phyloP scores from a whole-genome alignment of 1,140 invertebrate species.

The Tetranychus cinnabarinus region DNA sequence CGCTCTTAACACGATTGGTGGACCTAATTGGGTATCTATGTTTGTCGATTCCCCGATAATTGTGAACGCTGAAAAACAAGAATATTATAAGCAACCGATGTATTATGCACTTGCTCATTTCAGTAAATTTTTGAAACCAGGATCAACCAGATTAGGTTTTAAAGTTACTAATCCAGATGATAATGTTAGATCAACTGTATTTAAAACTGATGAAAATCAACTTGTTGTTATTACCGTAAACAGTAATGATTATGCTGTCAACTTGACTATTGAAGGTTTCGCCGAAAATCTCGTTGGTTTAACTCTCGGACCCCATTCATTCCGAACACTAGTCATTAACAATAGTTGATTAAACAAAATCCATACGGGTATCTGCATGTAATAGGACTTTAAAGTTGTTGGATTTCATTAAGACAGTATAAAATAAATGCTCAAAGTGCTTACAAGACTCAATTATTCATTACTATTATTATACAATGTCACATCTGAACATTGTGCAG shows the following conservation, averaged over 20 bases:
- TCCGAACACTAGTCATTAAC: too few species aligned
- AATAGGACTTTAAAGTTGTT: too few species aligned
- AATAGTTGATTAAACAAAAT: too few species aligned
- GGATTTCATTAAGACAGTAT: too few species aligned
- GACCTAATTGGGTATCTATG: conserved; percentile 27
- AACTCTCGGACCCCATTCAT: too few species aligned
- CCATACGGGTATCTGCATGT: too few species aligned
- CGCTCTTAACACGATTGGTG: conserved; percentile 23
- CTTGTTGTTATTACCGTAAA: not conserved
- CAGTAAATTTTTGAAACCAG: conserved; percentile 11
- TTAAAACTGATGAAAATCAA: not conserved
- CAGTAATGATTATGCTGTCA: not conserved
- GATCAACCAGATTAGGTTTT: not conserved
- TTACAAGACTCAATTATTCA: too few species aligned
- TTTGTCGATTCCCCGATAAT: conserved; percentile 27
- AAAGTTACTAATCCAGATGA: not conserved
- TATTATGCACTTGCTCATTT: conserved; percentile 30
- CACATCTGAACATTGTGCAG: too few species aligned
- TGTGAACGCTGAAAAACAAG: conserved; percentile 18
- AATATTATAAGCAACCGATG: conserved; percentile 31
- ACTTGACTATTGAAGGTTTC: not conserved
- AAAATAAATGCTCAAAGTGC: too few species aligned
- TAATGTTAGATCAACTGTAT: not conserved
- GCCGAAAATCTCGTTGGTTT: too few species aligned
- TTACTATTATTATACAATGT: too few species aligned